Conservation (phyloP, 1,140 invertebrate species). For the Chironomus tepperi region DNA sequence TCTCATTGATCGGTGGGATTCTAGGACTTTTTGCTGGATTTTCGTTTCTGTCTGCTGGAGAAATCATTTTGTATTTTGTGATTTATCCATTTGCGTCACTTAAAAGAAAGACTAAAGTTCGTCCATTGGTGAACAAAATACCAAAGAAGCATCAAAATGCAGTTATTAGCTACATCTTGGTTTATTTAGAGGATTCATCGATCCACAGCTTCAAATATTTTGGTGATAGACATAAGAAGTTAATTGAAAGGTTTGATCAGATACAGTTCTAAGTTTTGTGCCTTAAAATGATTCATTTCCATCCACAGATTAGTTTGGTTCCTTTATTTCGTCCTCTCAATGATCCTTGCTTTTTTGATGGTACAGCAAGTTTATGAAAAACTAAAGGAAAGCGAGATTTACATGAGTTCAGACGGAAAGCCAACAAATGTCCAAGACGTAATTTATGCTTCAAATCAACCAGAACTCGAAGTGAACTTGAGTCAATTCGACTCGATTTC, state of each 20-base stretch:
- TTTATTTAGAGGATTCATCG: neutral
- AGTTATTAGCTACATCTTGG: neutral
- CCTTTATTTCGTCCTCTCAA: neutral
- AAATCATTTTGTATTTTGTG: no score
- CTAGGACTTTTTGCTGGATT: no score
- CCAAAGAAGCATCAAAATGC: neutral
- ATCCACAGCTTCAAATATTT: neutral
- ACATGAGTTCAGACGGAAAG: neutral
- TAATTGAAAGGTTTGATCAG: neutral
- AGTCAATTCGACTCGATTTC: no score
- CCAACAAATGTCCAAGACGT: neutral
- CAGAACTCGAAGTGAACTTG: no score
- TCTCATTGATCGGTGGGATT: no score
- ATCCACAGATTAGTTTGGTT: neutral
- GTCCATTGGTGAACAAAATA: no score
- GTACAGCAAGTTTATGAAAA: neutral
- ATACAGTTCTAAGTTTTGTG: neutral
- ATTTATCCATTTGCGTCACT: no score
- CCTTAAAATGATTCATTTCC: no score
- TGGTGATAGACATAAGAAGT: neutral
- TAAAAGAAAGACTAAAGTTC: no score
- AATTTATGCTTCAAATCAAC: neutral
- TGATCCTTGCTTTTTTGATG: neutral
- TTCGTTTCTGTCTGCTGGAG: no score
- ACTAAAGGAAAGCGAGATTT: neutral